A percentile compares a stretch with the other conserved stretches of the same genome.
phyloP scores from a whole-genome alignment of 2,888 invertebrate genomes.

The Thereva unica region DNA sequence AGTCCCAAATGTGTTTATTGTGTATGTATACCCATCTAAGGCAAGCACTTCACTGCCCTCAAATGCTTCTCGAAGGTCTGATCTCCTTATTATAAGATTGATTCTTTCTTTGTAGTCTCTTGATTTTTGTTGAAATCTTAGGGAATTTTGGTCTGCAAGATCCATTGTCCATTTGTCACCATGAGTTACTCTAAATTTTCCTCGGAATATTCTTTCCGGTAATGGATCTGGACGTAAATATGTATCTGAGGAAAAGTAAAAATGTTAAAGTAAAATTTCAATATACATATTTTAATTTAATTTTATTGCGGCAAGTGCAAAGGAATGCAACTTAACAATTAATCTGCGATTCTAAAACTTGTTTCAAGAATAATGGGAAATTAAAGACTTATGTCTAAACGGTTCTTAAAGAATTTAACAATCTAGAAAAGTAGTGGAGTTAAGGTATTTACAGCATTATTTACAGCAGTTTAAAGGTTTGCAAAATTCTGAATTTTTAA shows the following conservation, averaged over 20 bases:
- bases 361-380: too few species aligned
- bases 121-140: conserved; percentile 73
- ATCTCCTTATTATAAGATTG: conserved; percentile 73
- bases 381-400: too few species aligned
- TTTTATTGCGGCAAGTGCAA: not conserved
- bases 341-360: too few species aligned
- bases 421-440: too few species aligned
- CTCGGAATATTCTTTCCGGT: conserved; percentile 81
- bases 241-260: conserved; percentile 50
- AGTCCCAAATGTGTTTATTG: not conserved
- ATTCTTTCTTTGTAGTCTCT: conserved; percentile 76
- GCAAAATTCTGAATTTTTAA: too few species aligned
- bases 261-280: not conserved
- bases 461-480: too few species aligned
- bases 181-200: conserved; percentile 72
- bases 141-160: conserved; percentile 68
- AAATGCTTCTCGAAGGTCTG: conserved; percentile 75
- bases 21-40: conserved; percentile 75
- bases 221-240: conserved; percentile 64
- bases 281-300: not conserved
- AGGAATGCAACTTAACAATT: not conserved
- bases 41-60: conserved; percentile 80
- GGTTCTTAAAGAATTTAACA: too few species aligned
- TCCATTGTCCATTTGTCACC: conserved; percentile 73
- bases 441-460: too few species aligned